phyloP scores from a whole-genome alignment of 2,113 vertebrate genomes.

The Leucosticte australis region DNA sequence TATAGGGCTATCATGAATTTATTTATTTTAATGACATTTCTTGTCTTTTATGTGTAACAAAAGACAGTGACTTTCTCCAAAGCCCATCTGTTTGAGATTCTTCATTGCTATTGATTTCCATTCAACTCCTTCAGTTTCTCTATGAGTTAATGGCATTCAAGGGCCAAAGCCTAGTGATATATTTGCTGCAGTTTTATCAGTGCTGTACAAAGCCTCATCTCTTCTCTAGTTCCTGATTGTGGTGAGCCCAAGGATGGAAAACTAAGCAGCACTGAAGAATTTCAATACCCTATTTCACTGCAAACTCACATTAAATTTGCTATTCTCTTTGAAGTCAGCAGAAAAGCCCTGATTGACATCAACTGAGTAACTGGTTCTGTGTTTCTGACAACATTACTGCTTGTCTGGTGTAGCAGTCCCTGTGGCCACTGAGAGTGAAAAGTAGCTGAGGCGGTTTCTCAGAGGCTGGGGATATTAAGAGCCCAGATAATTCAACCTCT shows the following conservation, averaged over 20 bases:
- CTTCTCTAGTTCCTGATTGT: neutral
- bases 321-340: conserved; percentile 55
- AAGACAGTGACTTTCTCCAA: conserved; percentile 30
- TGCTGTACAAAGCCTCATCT: neutral
- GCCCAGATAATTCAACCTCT: neutral
- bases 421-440: neutral
- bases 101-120: conserved; percentile 43
- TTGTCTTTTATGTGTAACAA: conserved; percentile 14
- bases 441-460: neutral
- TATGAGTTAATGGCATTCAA: conserved; percentile 16
- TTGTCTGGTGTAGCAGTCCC: neutral
- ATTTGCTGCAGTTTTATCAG: conserved; percentile 25
- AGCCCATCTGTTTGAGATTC: conserved; percentile 2
- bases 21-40: conserved; percentile 31
- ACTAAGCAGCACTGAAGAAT: conserved; percentile 7
- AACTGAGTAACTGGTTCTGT: conserved; percentile 7
- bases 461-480: neutral
- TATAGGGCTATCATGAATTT: neutral
- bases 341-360: conserved; percentile 49
- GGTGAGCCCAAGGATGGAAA: conserved; percentile 1
- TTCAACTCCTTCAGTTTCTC: conserved; percentile 2
- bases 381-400: conserved; percentile 35
- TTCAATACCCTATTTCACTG: conserved; percentile 36
- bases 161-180: conserved; percentile 8
- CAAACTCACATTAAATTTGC: conserved; percentile 37